Conservation (phyloP, 1,140 invertebrate genomes). For the Ladona fulva region DNA sequence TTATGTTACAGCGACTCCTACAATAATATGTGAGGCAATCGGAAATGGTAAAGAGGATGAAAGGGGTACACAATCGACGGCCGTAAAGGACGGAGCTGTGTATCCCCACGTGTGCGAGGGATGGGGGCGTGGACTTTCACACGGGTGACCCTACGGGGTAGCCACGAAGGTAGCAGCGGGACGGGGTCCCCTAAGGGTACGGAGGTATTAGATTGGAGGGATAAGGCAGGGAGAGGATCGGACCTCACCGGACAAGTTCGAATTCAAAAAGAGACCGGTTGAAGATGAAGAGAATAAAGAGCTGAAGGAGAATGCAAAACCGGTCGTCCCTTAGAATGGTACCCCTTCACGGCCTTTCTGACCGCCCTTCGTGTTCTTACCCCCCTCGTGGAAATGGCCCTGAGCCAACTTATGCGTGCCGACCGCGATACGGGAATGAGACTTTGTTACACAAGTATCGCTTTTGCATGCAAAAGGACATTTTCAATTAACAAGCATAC, state of each 20-base stretch:
- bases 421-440: too few relatives aligned
- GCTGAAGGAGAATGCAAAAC: too few relatives aligned
- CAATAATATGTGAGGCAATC: too few relatives aligned
- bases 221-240: background rate
- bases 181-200: background rate
- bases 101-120: background rate
- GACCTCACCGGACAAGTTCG: background rate
- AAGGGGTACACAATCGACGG: too few relatives aligned
- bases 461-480: too few relatives aligned
- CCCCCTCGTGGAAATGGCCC: background rate
- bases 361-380: background rate
- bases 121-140: background rate
- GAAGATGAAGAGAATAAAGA: background rate
- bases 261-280: background rate
- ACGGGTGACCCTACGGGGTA: background rate
- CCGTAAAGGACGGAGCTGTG: too few relatives aligned
- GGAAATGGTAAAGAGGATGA: too few relatives aligned
- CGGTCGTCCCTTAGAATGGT: background rate
- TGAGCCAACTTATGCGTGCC: too few relatives aligned
- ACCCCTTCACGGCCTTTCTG: background rate
- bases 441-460: too few relatives aligned
- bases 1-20: too few relatives aligned
- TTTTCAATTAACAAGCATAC: too few relatives aligned
- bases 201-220: background rate
- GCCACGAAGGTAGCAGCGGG: background rate